Evolutionary conservation across 2,888 invertebrate genomes (phyloP).

Genomic region (Myathropa florea): DNA sequence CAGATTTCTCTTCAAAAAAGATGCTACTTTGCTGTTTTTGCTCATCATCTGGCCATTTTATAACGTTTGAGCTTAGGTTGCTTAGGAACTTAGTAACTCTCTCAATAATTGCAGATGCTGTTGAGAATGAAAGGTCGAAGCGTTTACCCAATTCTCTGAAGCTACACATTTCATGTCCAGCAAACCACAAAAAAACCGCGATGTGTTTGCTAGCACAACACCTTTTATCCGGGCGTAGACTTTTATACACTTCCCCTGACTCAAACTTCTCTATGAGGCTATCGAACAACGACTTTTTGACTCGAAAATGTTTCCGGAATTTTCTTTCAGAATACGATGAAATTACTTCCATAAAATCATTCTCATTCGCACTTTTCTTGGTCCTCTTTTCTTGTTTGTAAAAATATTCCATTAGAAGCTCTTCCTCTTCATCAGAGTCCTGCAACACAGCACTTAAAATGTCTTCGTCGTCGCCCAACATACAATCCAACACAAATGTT

Average conservation of each 20-base stretch:
- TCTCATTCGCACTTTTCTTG: too few species aligned
- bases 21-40: background rate
- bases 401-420: background rate
- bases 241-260: background rate
- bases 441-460: background rate
- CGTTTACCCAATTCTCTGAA: background rate
- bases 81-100: background rate
- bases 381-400: background rate
- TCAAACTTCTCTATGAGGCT: background rate
- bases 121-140: background rate
- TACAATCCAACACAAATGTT: background rate
- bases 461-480: background rate
- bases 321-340: background rate
- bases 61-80: background rate
- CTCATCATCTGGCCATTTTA: slow-evolving; percentile 4
- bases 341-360: background rate
- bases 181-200: slow-evolving; percentile 12
- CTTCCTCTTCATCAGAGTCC: background rate
- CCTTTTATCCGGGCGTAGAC: slow-evolving; percentile 8
- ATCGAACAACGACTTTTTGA: background rate
- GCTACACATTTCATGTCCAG: slow-evolving; percentile 11
- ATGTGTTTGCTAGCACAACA: background rate
- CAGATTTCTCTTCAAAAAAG: background rate
- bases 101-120: background rate
- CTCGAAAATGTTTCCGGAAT: slow-evolving; percentile 3